phyloP scores from a whole-genome alignment of 2,888 invertebrate genomes.

The Dorcus hopei region DNA sequence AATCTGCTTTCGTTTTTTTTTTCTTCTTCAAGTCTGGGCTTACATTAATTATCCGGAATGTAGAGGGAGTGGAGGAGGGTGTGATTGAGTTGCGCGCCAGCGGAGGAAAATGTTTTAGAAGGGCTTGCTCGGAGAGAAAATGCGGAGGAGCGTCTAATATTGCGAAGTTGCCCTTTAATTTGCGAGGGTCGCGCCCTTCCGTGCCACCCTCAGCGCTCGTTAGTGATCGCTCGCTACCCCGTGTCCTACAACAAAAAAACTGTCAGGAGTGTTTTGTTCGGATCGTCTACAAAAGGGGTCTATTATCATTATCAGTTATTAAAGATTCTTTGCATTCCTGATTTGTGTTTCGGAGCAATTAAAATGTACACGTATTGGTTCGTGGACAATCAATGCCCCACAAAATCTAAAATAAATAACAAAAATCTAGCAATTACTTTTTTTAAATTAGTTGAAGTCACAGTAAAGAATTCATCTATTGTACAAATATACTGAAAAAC shows the following conservation, averaged over 20 bases:
- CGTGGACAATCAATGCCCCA: too few relatives aligned
- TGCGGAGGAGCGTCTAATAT: slow-evolving; percentile 37
- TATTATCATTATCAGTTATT: slow-evolving; percentile 2
- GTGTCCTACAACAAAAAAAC: slow-evolving; percentile 36
- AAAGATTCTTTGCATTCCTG: slow-evolving; percentile 6
- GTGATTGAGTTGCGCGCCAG: neutral
- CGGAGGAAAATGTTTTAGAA: slow-evolving; percentile 16
- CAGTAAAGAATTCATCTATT: too few relatives aligned
- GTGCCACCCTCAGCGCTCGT: slow-evolving; percentile 49
- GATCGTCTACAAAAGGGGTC: slow-evolving; percentile 8
- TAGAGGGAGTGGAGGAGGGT: slow-evolving; percentile 10
- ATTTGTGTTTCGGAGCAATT: too few relatives aligned
- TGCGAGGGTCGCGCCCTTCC: slow-evolving; percentile 48
- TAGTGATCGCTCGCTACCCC: slow-evolving; percentile 41
- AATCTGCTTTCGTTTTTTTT: neutral
- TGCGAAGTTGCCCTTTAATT: slow-evolving; percentile 46
- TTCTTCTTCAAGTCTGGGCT: neutral
- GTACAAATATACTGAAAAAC: too few relatives aligned
- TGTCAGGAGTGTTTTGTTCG: slow-evolving; percentile 25
- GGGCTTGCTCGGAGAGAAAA: slow-evolving; percentile 28
- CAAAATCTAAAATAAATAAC: too few relatives aligned
- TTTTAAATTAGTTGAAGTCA: too few relatives aligned
- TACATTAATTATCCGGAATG: neutral
- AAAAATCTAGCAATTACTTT: too few relatives aligned
- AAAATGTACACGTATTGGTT: too few relatives aligned